Evolutionary conservation across 2,797 vertebrate genomes (phyloP).

Genomic region (Sebastes hopkinsi): DNA sequence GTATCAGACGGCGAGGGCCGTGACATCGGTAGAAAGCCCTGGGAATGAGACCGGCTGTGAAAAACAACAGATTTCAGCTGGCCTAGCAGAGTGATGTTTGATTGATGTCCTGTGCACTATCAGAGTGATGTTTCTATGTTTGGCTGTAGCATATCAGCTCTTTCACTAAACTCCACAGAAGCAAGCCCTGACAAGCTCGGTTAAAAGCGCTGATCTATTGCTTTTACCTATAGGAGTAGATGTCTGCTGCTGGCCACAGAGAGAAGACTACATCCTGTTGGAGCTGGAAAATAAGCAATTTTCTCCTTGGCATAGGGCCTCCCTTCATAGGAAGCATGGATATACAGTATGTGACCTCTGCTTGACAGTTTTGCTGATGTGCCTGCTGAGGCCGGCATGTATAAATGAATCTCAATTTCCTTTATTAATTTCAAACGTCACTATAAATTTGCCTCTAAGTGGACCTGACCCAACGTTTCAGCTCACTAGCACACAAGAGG

Average conservation of each 20-base stretch:
- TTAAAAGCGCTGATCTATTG: slow-evolving; percentile 87
- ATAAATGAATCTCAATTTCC: slow-evolving; percentile 89
- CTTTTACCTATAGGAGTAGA: slow-evolving; percentile 77
- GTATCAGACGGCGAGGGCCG: not conserved
- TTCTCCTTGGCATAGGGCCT: slow-evolving; percentile 68
- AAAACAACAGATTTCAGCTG: not conserved
- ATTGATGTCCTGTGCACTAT: slow-evolving; percentile 82
- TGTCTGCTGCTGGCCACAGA: slow-evolving; percentile 51
- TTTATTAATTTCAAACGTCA: slow-evolving; percentile 88
- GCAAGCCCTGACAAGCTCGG: slow-evolving; percentile 78
- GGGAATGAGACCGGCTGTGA: not conserved
- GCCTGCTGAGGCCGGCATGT: slow-evolving; percentile 77
- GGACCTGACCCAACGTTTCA: slow-evolving; percentile 35
- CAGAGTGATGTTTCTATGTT: slow-evolving; percentile 84
- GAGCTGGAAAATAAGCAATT: slow-evolving; percentile 80
- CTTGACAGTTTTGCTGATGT: slow-evolving; percentile 82
- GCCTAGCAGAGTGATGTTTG: slow-evolving; percentile 51
- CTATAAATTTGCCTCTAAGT: slow-evolving; percentile 76
- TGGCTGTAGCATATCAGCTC: slow-evolving; percentile 73
- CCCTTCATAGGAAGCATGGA: slow-evolving; percentile 28
- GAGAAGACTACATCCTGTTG: slow-evolving; percentile 70
- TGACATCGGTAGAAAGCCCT: no score
- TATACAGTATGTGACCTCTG: slow-evolving; percentile 80
- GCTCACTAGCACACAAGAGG: slow-evolving; percentile 30
- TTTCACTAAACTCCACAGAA: slow-evolving; percentile 80